Percentiles rank a stretch among this genome's conserved stretches.
phyloP scores from a whole-genome alignment of 2,797 vertebrate species.

The Sebastes taczanowskii region DNA sequence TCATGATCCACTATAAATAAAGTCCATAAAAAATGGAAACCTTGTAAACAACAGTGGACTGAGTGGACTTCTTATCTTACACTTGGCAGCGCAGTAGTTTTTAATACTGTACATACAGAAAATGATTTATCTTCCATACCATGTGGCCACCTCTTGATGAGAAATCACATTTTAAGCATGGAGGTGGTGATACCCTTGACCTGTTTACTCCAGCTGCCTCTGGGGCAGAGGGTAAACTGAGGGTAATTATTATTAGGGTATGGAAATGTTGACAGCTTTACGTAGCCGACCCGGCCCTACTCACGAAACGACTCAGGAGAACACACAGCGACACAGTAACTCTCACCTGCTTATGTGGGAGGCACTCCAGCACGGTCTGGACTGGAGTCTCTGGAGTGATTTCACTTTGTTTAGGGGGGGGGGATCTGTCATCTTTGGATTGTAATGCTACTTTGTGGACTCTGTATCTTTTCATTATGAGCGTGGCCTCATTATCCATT shows the following conservation, averaged over 20 bases:
- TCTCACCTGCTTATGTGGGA: constrained; percentile 49
- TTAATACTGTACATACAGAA: constrained; percentile 53
- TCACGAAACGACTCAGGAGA: constrained; percentile 6
- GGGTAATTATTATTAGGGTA: constrained; percentile 78
- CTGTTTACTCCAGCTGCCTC: constrained; percentile 65
- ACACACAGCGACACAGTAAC: constrained; percentile 39
- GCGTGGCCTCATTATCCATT: constrained; percentile 59
- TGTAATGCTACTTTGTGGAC: constrained; percentile 38
- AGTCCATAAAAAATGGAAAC: constrained; percentile 57
- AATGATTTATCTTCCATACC: constrained; percentile 73
- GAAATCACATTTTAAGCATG: constrained; percentile 59
- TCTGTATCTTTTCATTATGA: constrained; percentile 44
- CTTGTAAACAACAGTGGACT: constrained; percentile 67
- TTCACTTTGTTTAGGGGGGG: constrained; percentile 21
- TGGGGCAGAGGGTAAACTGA: constrained; percentile 69
- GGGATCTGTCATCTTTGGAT: constrained; percentile 25
- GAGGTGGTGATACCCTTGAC: constrained; percentile 62
- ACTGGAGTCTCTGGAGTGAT: constrained; percentile 19
- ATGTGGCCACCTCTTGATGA: constrained; percentile 72
- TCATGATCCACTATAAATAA: constrained; percentile 66
- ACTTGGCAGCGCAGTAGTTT: constrained; percentile 33
- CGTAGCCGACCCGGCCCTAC: constrained; percentile 34
- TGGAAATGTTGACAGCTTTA: constrained; percentile 67
- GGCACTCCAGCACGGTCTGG: constrained; percentile 8
- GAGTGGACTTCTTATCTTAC: constrained; percentile 63